Evolutionary conservation across 1,140 invertebrate species (phyloP).

Genomic region (Musca domestica): DNA sequence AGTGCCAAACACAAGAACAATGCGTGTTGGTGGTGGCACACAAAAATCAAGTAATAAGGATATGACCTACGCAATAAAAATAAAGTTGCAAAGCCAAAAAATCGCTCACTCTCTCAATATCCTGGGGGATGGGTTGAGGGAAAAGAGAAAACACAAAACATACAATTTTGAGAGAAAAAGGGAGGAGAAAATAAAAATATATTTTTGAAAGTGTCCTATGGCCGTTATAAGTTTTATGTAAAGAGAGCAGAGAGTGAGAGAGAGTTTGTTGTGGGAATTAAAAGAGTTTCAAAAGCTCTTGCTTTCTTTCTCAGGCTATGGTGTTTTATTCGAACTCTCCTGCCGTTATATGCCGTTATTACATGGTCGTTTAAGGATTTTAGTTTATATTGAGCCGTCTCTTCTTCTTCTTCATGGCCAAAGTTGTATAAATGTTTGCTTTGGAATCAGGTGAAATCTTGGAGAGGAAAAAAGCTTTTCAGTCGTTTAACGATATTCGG

Average conservation of each 20-base stretch:
- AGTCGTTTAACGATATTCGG: slow-evolving; percentile 22
- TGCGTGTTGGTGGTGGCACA: too few species aligned
- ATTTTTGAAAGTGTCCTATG: neutral
- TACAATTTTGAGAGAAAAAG: neutral
- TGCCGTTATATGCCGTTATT: slow-evolving; percentile 5
- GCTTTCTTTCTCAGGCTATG: too few species aligned
- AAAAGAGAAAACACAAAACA: neutral
- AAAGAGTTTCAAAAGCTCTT: too few species aligned
- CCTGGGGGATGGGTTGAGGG: too few species aligned
- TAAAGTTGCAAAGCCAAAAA: neutral
- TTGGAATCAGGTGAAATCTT: slow-evolving; percentile 4
- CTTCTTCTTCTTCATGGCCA: neutral
- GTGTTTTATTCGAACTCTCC: neutral
- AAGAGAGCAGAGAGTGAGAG: neutral
- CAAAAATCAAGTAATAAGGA: slow-evolving; percentile 17
- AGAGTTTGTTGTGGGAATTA: too few species aligned
- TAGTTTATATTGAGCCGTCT: too few species aligned
- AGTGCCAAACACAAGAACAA: too few species aligned
- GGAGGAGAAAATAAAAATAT: neutral
- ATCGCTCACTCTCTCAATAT: too few species aligned
- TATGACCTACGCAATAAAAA: slow-evolving; percentile 17
- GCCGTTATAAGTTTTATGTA: neutral
- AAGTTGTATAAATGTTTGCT: neutral
- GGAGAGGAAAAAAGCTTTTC: slow-evolving; percentile 19
- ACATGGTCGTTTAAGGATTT: neutral